Base-by-base conservation (phyloP, 2,888 invertebrate species). In the Anoplius nigerrimus region DNA sequence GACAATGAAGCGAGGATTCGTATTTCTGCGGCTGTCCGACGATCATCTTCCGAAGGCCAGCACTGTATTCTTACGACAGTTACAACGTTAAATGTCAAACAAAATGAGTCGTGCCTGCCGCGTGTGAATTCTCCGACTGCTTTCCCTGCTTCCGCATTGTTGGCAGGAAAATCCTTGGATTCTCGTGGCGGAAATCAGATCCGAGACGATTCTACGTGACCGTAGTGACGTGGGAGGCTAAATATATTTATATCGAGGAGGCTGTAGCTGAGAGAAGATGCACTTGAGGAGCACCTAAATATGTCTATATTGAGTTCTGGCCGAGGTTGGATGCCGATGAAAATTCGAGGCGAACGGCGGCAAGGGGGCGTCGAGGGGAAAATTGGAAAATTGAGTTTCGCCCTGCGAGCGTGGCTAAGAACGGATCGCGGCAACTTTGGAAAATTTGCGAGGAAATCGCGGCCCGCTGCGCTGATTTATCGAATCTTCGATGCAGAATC, bases 301-400 rank as follows among this genome's bases (percentile, higher is more conserved):
- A 48, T 48, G 1, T 4, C 48, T 16, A 48, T 48, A 48, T 48
- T 48, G 68, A 16, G 56, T 22, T 70, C 69, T 59, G 62, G 71
- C 65, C 66, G 62, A 61, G 18, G 42, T 52, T 34, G 42, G 46
- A 43, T 0, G 34, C 34, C 11, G 55, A 61, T 18, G 24, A n/a
- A 57, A 68, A 75, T 78, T 67, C 60, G 59, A 43, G 42, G 52
- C 53, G 63, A 24, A 54, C 48, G 52, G 48, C 46, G 67, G 61
- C 65, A 56, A 67, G 65, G 59, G 53, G 68, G 42, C 48, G 46
- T 69, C 68, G 66, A 66, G 43, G 72, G 56, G 74, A 63, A 80
- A 78, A 82, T 81, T 75, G 82, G 72, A 72, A 81, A 82, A 80
- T 82, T 74, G 67, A 51, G 75, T 81, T 79, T 57, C 68, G 46